phyloP scores from a whole-genome alignment of 2,888 invertebrate genomes.

The Andrena marginata region DNA sequence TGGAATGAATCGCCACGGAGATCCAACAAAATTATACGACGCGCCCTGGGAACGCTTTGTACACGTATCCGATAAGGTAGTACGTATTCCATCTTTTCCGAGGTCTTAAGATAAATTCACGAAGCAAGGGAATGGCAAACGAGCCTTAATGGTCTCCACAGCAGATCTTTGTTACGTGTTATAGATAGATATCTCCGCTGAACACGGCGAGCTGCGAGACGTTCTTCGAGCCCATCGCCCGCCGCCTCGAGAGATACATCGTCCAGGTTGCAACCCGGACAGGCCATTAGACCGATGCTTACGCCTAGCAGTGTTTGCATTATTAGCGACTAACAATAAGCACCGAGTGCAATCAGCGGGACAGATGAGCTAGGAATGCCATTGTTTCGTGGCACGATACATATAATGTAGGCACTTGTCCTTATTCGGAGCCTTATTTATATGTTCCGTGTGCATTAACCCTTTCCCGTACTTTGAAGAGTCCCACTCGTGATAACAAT shows the following conservation, averaged over 20 bases:
- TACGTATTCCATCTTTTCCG: constrained; percentile 47
- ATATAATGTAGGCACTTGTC: no score
- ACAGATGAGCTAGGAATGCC: constrained; percentile 72
- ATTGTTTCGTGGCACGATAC: constrained; percentile 23
- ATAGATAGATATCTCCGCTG: constrained; percentile 45
- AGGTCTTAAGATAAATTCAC: constrained; percentile 48
- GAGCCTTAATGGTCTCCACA: constrained; percentile 48
- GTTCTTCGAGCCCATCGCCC: constrained; percentile 36
- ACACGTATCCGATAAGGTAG: constrained; percentile 49
- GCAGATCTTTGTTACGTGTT: constrained; percentile 52
- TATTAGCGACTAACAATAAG: constrained; percentile 54
- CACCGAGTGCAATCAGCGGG: constrained; percentile 63
- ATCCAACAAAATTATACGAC: constrained; percentile 47
- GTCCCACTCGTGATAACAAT: no score
- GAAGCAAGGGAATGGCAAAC: constrained; percentile 55
- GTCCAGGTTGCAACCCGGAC: constrained; percentile 56
- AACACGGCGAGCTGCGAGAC: neutral
- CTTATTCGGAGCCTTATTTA: no score
- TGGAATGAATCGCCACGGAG: constrained; percentile 41
- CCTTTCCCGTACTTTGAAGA: no score
- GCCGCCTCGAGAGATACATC: constrained; percentile 49
- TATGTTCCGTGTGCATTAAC: no score
- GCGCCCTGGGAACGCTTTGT: constrained; percentile 46
- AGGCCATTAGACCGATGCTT: constrained; percentile 63
- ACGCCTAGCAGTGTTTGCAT: constrained; percentile 54